These are phyloP conservation scores for Uria lomvia DNA, from an alignment of 2,113 vertebrate genomes.

Conservation along the genomic window DNA sequence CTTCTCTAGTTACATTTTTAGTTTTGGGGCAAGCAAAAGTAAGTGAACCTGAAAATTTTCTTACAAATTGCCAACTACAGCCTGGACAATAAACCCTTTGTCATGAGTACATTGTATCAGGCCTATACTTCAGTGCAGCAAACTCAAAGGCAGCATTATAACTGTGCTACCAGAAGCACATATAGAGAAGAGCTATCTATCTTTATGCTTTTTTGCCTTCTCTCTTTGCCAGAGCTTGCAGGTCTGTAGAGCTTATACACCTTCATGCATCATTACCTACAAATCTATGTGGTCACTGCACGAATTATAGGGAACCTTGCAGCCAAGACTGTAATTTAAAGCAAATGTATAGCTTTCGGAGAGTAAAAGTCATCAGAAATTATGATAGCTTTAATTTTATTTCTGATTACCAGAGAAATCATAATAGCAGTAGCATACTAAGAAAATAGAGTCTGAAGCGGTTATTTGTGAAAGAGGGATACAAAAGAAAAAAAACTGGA, in stretches of 20 bases:
- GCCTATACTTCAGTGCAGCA: not conserved
- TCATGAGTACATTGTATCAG: not conserved
- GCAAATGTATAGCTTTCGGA: not conserved
- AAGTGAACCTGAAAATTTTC: not conserved
- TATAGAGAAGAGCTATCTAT: fast-evolving
- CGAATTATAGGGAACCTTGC: not conserved
- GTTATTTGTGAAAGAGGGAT: not conserved
- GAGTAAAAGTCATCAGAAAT: not conserved
- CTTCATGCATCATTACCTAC: not conserved
- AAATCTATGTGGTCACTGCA: not conserved
- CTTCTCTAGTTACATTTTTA: not conserved
- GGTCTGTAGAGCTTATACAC: not conserved
- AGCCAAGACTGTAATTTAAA: not conserved
- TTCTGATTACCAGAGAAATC: not conserved
- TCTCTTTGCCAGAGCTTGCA: not conserved
- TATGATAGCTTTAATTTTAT: not conserved
- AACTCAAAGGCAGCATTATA: not conserved
- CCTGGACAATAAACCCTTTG: not conserved
- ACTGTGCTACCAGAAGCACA: not conserved
- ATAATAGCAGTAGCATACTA: not conserved
- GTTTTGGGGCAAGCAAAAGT: not conserved
- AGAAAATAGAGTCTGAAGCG: not conserved
- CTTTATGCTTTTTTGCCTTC: not conserved
- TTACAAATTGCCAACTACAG: not conserved
- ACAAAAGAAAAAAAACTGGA: not conserved